A percentile compares a stretch with the other conserved stretches of the same genome.
Conservation (phyloP, 2,888 invertebrate species). For the Nesidiocoris tenuis region DNA sequence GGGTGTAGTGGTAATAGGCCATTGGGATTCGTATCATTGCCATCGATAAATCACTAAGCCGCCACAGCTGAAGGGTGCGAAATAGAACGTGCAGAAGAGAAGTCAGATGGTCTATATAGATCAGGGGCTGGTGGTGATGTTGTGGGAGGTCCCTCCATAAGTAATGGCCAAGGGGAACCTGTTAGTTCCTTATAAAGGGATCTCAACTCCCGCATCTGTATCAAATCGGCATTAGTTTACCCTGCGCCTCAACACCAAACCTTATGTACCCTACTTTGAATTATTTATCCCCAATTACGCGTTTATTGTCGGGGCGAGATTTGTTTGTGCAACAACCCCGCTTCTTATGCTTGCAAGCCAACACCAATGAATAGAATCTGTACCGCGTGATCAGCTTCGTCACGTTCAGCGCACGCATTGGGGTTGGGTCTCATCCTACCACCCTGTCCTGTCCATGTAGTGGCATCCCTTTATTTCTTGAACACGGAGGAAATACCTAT, state of each 20-base stretch:
- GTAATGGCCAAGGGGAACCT: not conserved
- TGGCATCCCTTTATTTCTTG: no score
- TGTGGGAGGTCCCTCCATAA: slow-evolving; percentile 13
- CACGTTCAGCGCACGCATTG: not conserved
- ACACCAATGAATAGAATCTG: not conserved
- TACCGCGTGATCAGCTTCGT: not conserved
- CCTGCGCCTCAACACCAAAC: slow-evolving; percentile 1
- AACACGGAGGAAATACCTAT: no score
- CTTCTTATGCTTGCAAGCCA: not conserved
- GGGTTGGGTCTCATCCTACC: no score
- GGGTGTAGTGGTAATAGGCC: slow-evolving; percentile 27
- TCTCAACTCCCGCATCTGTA: slow-evolving; percentile 16
- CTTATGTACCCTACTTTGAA: slow-evolving; percentile 14
- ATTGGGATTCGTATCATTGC: slow-evolving; percentile 39
- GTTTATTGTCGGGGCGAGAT: slow-evolving; percentile 20
- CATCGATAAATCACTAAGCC: slow-evolving; percentile 38
- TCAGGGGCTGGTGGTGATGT: slow-evolving; percentile 1
- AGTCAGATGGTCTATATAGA: not conserved
- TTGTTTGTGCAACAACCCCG: not conserved
- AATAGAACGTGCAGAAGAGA: not conserved
- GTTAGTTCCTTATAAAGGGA: not conserved
- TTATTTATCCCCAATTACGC: slow-evolving; percentile 32
- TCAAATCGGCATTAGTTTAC: slow-evolving; percentile 34
- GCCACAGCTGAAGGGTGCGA: slow-evolving; percentile 17
- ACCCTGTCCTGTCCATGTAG: no score